Percentiles rank a stretch among this genome's conserved stretches.
These are phyloP conservation scores for Hemicentrotus pulcherrimus DNA, from an alignment of 35 echinoderm and acorn worm species.

Conservation along the genomic window DNA sequence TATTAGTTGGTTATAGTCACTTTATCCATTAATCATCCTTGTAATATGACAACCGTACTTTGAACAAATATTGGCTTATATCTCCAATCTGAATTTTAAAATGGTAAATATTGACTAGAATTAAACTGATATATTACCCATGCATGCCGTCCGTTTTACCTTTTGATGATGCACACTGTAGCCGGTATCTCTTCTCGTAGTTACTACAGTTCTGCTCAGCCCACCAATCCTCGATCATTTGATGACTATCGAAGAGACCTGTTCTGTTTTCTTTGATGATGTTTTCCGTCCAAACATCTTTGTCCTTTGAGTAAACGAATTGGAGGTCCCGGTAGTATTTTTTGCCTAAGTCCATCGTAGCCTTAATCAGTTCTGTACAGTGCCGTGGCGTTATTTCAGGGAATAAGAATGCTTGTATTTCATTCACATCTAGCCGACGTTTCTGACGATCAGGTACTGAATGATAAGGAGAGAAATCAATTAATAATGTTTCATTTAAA, in stretches of 20 bases:
- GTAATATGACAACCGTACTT: too few species aligned
- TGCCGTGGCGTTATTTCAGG: neutral
- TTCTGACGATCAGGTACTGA: neutral
- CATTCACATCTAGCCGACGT: neutral
- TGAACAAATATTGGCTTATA: too few species aligned
- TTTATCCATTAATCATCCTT: too few species aligned
- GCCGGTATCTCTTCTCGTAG: neutral
- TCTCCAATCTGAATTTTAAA: too few species aligned
- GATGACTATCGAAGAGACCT: neutral
- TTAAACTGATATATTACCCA: too few species aligned
- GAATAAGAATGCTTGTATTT: neutral
- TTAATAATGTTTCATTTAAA: neutral
- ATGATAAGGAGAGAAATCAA: neutral
- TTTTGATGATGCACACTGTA: neutral
- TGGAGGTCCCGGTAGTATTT: too few species aligned
- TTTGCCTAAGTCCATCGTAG: neutral
- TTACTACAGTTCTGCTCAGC: neutral
- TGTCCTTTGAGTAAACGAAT: neutral
- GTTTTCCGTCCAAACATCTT: neutral
- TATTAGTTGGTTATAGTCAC: too few species aligned
- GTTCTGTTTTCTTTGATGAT: neutral
- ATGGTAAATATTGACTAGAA: too few species aligned
- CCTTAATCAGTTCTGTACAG: neutral
- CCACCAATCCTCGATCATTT: neutral
- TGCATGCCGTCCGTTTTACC: neutral